Base-by-base conservation (phyloP, 2,888 invertebrate genomes). In the Rhyacophila evoluta region DNA sequence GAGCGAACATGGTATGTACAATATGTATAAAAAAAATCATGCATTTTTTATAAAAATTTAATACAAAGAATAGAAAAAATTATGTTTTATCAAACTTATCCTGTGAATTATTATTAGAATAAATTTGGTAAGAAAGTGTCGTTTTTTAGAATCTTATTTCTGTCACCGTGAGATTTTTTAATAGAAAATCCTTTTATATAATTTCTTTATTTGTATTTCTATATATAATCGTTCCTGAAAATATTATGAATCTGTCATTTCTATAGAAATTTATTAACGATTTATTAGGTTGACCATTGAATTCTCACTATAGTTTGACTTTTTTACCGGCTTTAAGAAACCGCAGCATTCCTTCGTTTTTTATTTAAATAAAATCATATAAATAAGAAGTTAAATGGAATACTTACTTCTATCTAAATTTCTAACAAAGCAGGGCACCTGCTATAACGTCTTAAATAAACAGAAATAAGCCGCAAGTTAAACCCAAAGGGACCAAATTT, bases 401-500 rank as follows among this genome's bases (percentile, higher is more conserved):
- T 77, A 68, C 73, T 37, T 67, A 39, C n/a, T 36, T 73, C 29
- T 28, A 27, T 27, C 28, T 69, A 69, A 73, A 37, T 41, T 72
- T 27, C 70, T 38, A 28, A 67, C 72, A 68, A 55, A 28, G 72
- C n/a, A 39, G 33, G 68, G 69, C 78, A 78, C 78, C 73, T 74
- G 73, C 70, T 39, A 15, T 15, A 25, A 39, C 36, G n/a, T 69
- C 38, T 28, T 33, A n/a, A 15, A 41, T 55, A 72, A 27, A 55
- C 33, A 72, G 36, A 33, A 33, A 33, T 72, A 36, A 71, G 55
- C 76, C 71, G 19, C 36, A 76, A 41, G 71, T 33, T 25, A 29
- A 36, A 19, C 74, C 71, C 10, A 39, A 75, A 72, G 72, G 55
- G 55, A 55, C 71, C 72, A 71, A 71, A 76, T 74, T 77, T 81